A percentile compares a stretch with the other conserved stretches of the same genome.
Conservation (phyloP, 2,113 vertebrate species). For the Ciconia stormi region DNA sequence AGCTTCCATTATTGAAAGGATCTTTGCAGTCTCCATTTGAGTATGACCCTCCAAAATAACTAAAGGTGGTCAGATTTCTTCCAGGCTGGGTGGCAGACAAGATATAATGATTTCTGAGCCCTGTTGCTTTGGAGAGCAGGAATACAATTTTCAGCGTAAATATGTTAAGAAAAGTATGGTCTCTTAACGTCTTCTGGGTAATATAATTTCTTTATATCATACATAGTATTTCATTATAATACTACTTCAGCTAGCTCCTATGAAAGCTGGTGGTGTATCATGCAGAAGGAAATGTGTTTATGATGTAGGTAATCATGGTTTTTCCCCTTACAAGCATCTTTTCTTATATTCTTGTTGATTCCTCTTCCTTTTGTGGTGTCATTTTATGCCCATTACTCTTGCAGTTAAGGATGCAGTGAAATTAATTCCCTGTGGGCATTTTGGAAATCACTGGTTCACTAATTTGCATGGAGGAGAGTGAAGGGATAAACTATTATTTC, state of each 20-base stretch:
- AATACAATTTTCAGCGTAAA: background rate
- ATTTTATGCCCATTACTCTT: background rate
- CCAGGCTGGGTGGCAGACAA: background rate
- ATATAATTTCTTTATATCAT: background rate
- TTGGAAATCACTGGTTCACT: background rate
- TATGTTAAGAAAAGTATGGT: background rate
- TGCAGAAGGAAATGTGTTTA: background rate
- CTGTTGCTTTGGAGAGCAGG: background rate
- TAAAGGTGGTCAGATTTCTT: background rate
- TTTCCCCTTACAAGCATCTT: background rate
- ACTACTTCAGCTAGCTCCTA: background rate
- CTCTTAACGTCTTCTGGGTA: background rate
- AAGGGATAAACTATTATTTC: background rate
- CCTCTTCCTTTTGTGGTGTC: background rate
- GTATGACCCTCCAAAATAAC: background rate
- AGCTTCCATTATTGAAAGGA: background rate
- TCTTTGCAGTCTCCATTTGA: background rate
- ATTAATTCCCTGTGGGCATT: background rate
- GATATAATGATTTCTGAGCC: background rate
- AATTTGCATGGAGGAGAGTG: background rate
- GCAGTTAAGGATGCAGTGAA: background rate
- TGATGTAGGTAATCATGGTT: background rate
- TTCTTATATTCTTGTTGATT: background rate
- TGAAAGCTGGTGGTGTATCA: background rate
- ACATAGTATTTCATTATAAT: background rate